Conservation (phyloP, 2,888 invertebrate genomes). For the Agriopis leucophaearia region DNA sequence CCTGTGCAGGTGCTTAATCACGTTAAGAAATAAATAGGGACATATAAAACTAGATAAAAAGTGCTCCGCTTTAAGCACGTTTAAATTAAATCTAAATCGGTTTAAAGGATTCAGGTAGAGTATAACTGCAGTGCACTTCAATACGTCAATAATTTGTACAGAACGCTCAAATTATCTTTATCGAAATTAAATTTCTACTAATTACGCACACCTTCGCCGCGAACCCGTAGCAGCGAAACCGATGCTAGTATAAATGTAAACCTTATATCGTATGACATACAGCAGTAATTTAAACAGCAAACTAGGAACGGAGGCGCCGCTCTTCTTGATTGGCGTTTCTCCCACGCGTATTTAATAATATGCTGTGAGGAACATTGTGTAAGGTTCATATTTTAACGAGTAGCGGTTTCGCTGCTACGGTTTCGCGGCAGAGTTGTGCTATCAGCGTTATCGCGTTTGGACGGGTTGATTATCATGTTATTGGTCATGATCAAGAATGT, state of each 20-base stretch:
- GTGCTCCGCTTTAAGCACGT: neutral
- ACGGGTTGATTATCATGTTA: neutral
- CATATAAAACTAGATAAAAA: neutral
- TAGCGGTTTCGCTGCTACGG: too few species aligned
- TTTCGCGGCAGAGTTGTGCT: neutral
- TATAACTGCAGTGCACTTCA: neutral
- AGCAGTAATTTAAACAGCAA: too few species aligned
- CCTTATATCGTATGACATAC: too few species aligned
- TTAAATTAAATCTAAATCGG: neutral
- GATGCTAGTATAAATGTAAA: too few species aligned
- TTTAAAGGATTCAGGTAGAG: neutral
- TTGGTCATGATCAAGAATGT: neutral
- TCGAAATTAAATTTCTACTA: neutral
- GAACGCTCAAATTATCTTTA: neutral
- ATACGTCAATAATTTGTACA: neutral
- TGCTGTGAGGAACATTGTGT: too few species aligned
- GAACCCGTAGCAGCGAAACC: too few species aligned
- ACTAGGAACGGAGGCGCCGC: too few species aligned
- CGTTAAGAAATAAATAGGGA: neutral
- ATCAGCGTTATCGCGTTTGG: too few species aligned
- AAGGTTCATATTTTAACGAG: too few species aligned
- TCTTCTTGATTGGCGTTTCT: too few species aligned
- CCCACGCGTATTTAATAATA: too few species aligned
- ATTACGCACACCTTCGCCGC: too few species aligned
- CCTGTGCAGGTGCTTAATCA: slow-evolving; percentile 12